Conservation (phyloP, 2,797 vertebrate genomes). For the Sebastes wilsoni region DNA sequence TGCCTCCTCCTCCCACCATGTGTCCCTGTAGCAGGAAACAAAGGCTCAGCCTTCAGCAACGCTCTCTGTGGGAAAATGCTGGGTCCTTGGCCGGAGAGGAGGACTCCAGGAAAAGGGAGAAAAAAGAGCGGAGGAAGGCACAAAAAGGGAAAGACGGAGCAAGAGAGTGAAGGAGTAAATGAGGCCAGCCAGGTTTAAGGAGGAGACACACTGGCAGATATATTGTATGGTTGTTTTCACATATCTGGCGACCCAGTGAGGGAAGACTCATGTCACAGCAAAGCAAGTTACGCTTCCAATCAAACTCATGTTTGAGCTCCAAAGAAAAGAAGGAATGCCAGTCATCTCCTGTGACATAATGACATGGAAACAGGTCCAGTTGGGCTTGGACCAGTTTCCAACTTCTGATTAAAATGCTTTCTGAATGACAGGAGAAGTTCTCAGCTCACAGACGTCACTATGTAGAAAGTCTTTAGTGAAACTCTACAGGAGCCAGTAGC, state of each 20-base stretch:
- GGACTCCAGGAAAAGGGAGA: slow-evolving; percentile 46
- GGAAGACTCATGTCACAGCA: slow-evolving; percentile 50
- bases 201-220: slow-evolving; percentile 60
- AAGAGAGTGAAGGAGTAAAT: slow-evolving; percentile 35
- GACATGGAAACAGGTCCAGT: slow-evolving; percentile 6
- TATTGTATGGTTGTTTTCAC: slow-evolving; percentile 42
- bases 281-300: slow-evolving; percentile 33
- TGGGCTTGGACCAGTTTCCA: neutral
- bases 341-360: slow-evolving; percentile 20
- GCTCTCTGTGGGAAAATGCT: slow-evolving; percentile 69
- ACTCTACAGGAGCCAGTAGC: neutral
- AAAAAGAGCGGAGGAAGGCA: neutral
- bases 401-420: slow-evolving; percentile 1
- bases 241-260: slow-evolving; percentile 21
- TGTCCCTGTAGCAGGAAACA: slow-evolving; percentile 72
- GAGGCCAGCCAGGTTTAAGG: slow-evolving; percentile 53
- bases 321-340: slow-evolving; percentile 26
- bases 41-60: slow-evolving; percentile 49
- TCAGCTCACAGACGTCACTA: slow-evolving; percentile 3
- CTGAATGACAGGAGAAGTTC: neutral
- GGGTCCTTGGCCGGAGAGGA: slow-evolving; percentile 45
- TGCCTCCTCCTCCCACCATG: slow-evolving; percentile 39
- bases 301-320: slow-evolving; percentile 2
- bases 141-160: neutral
- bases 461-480: neutral